phyloP scores from a whole-genome alignment of 2,113 vertebrate species.

The Myanophis thanlyinensis region DNA sequence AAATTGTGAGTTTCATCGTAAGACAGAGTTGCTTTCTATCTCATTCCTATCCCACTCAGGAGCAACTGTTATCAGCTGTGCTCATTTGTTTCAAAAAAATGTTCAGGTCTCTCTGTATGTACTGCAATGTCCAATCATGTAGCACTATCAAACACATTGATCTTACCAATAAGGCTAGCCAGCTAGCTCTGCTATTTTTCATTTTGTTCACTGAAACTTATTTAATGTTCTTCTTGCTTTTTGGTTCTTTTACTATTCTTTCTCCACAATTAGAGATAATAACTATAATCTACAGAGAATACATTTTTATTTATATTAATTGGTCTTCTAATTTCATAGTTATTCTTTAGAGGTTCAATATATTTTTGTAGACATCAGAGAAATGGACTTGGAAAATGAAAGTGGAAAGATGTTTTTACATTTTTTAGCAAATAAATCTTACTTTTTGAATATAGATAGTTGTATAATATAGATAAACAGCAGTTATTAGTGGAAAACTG shows the following conservation, averaged over 20 bases:
- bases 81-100: background rate
- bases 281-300: background rate
- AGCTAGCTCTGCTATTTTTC: background rate
- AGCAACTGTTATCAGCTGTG: background rate
- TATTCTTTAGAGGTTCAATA: background rate
- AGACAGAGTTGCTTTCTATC: background rate
- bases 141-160: background rate
- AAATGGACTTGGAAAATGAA: background rate
- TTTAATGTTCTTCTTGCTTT: background rate
- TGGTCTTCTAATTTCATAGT: background rate
- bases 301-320: background rate
- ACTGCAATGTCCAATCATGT: background rate
- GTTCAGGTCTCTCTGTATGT: background rate
- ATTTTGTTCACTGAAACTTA: background rate
- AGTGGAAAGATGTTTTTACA: background rate
- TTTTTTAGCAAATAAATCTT: background rate
- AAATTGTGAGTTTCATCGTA: background rate
- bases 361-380: background rate
- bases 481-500: background rate
- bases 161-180: background rate
- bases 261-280: background rate
- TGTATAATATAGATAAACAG: background rate
- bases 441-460: background rate
- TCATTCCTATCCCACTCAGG: background rate
- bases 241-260: background rate